Evolutionary conservation across 1,140 invertebrate genomes (phyloP), one percentile per base, ranked within the genome.

Genomic region (Thrips palmi): DNA sequence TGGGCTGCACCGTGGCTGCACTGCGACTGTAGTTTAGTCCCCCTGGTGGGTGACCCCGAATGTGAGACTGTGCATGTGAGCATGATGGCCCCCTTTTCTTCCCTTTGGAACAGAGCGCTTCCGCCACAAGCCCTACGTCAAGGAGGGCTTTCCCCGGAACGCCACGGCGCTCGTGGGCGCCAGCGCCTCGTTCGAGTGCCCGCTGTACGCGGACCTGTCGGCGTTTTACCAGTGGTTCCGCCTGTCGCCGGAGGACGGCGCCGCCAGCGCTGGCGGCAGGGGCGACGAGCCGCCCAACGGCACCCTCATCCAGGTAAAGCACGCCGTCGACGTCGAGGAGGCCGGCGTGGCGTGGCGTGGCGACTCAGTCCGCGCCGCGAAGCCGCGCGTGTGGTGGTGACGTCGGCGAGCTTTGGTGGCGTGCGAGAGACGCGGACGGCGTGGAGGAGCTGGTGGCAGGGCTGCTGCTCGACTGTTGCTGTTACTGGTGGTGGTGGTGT

Each of bases 101-200:
- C 21, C 10, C 23, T 38, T n/a, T n/a, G n/a, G n/a, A 30, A 17
- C 47, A 81, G 78, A 82, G 52, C 67, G 79, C 39, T 72, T 72
- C 44, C 77, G 76, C 40, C 73, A 77, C 45, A 72, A 71, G 52
- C 81, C 82, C 19, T 77, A 81, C 50, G 79, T 83, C 49, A 74
- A 72, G 52, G 71, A 71, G 44, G 77, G 72, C 14, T 80, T 71
- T 59, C 79, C 78, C 17, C 67, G 72, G 43, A 91, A 88, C 55
- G 58, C 72, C 44, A 88, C 82, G 1, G 75, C 69, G 11, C 44
- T 71, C 38, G 62, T 77, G 4, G 76, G 82, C 50, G 65, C 67
- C 15, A 74, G 64, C n/a, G 77, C 70, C 17, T 59, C 46, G 19
- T 72, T 89, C 45, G 64, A 71, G 44, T 91, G 82, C 59, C 72